phyloP scores from a whole-genome alignment of 2,888 invertebrate genomes.

The Cephus runcator region DNA sequence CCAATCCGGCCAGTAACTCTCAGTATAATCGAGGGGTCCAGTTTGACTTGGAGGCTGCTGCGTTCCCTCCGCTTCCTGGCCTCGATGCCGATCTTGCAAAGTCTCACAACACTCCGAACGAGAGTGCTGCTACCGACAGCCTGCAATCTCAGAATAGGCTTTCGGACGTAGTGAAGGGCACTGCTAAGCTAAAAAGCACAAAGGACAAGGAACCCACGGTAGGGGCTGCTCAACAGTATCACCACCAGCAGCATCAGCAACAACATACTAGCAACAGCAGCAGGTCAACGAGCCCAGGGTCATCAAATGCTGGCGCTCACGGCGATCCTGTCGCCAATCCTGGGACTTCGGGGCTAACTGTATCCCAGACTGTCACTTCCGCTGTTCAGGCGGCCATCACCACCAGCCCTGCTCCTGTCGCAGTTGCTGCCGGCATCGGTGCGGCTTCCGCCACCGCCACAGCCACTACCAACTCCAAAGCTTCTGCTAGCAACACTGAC shows the following conservation, averaged over 20 bases:
- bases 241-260: slow-evolving; percentile 38
- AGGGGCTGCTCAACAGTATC: slow-evolving; percentile 31
- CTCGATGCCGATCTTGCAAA: slow-evolving; percentile 64
- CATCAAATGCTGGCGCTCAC: slow-evolving; percentile 28
- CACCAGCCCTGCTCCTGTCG: slow-evolving; percentile 28
- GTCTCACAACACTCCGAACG: slow-evolving; percentile 46
- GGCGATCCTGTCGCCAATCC: slow-evolving; percentile 21
- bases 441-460: slow-evolving; percentile 37
- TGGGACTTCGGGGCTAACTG: slow-evolving; percentile 24
- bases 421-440: slow-evolving; percentile 10
- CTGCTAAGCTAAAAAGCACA: slow-evolving; percentile 70
- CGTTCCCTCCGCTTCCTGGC: slow-evolving; percentile 85
- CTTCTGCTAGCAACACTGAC: slow-evolving; percentile 50
- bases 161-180: slow-evolving; percentile 84
- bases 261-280: slow-evolving; percentile 47
- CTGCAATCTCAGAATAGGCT: slow-evolving; percentile 72
- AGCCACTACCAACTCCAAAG: slow-evolving; percentile 35
- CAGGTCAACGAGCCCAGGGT: slow-evolving; percentile 59
- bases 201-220: slow-evolving; percentile 55
- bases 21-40: slow-evolving; percentile 70
- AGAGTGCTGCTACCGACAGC: slow-evolving; percentile 45
- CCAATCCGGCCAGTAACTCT: slow-evolving; percentile 40
- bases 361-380: slow-evolving; percentile 13
- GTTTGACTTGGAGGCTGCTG: slow-evolving; percentile 82
- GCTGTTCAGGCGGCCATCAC: slow-evolving; percentile 26